Evolutionary conservation across 2,888 invertebrate species (phyloP), one percentile per base, ranked within the genome.

Genomic region (Dryobota labecula): DNA sequence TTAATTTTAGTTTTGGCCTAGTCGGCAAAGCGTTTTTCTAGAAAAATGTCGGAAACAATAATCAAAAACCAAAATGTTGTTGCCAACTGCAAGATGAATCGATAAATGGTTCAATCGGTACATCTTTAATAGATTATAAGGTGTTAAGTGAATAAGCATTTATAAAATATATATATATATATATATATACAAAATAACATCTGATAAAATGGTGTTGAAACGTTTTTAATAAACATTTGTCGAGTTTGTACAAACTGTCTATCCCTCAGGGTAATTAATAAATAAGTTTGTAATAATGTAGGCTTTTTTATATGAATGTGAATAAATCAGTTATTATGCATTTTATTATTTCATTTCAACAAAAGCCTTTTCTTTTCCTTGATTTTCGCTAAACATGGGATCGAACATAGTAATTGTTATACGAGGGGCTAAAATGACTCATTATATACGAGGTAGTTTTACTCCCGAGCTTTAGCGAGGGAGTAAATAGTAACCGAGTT

Each of bases 241-340:
- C 7, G 0, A 57, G 8, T 45, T 30, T 27, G 13, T 64, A 45
- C 18, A 36, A 20, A 36, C 4, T 64, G 33, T 36, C 5, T 33
- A 36, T 30, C 8, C 41, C 6, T 43, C 20, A 60, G 70, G 74
- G 70, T 74, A 60, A 20, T 36, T 41, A 27, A 20, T 36, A 43
- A 24, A 47, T 60, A 54, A 43, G 41, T 60, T 41, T 70, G 9
- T 43, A 47, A 43, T 77, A 27, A 41, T n/a, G 7, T 24, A 8
- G 45, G 27, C 2, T 9, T 68, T 68, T 56, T 70, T 30, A 53
- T 53, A 73, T 20, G 36, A 30, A 54, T 43, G 20, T 15, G 20
- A 74, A 78, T 74, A 74, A 74, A 74, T 56, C 71, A 18, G 27
- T 54, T 15, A 53, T 30, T 54, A 41, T 18, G 27, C 15, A 43